Percentiles rank a stretch among this genome's conserved stretches.
These are phyloP conservation scores for Parus major DNA, from an alignment of 2,113 vertebrate species.

Conservation along the genomic window DNA sequence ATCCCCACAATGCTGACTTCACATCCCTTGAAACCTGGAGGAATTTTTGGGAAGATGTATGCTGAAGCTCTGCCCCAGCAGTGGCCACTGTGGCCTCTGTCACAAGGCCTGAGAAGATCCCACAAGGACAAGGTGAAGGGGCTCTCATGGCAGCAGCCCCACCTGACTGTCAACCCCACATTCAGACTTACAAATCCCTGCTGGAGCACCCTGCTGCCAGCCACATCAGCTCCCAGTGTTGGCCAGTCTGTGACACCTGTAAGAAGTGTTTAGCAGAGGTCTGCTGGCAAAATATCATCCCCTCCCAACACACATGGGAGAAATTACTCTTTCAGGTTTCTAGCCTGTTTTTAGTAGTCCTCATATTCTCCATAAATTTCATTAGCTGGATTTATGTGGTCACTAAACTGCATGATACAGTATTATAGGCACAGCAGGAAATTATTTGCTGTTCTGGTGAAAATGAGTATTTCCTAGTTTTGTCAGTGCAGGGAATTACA, in stretches of 20 bases:
- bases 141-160: rapidly evolving
- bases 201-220: not conserved
- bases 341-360: not conserved
- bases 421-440: constrained; percentile 48
- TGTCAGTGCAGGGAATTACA: constrained; percentile 13
- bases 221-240: rapidly evolving
- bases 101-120: not conserved
- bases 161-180: rapidly evolving
- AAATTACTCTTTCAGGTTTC: not conserved
- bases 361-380: constrained; percentile 34
- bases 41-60: not conserved
- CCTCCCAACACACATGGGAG: not conserved
- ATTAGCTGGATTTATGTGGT: constrained; percentile 58
- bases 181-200: not conserved
- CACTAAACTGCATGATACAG: constrained; percentile 43
- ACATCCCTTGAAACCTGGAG: not conserved
- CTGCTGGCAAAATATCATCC: not conserved
- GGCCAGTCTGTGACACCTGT: not conserved
- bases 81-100: rapidly evolving
- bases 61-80: not conserved
- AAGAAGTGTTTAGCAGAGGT: not conserved
- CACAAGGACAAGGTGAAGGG: rapidly evolving
- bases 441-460: constrained; percentile 55
- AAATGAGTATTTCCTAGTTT: constrained; percentile 47
- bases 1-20: not conserved